Conservation (phyloP, 2,888 invertebrate genomes). For the Scaptomyza flava region DNA sequence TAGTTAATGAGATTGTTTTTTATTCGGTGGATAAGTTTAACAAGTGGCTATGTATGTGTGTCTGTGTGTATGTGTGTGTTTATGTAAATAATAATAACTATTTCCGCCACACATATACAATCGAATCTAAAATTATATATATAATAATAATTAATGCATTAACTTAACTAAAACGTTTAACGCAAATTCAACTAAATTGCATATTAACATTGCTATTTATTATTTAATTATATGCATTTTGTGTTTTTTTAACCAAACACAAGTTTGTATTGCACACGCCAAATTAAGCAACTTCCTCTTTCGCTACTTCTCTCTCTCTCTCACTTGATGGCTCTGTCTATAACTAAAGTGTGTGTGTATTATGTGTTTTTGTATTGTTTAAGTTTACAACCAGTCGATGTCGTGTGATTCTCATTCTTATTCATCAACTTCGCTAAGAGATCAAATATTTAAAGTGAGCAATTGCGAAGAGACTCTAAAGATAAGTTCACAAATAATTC, state of each 20-base stretch:
- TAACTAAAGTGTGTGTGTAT: constrained; percentile 5
- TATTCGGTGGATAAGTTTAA: constrained; percentile 80
- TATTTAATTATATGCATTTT: constrained; percentile 37
- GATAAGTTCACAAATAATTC: constrained; percentile 13
- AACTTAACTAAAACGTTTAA: constrained; percentile 73
- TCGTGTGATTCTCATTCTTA: not conserved
- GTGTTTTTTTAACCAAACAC: constrained; percentile 52
- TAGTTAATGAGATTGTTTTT: constrained; percentile 76
- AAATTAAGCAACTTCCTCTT: constrained; percentile 53
- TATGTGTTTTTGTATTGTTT: no score
- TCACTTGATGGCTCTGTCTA: constrained; percentile 15
- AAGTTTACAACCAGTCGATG: constrained; percentile 62
- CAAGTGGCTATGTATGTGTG: constrained; percentile 67
- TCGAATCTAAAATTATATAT: constrained; percentile 59
- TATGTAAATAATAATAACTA: constrained; percentile 49
- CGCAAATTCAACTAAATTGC: constrained; percentile 74
- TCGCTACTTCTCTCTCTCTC: constrained; percentile 16
- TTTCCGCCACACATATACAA: constrained; percentile 60
- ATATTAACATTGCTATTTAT: constrained; percentile 70
- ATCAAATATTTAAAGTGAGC: constrained; percentile 5
- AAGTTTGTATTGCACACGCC: constrained; percentile 66
- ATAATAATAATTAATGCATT: constrained; percentile 42
- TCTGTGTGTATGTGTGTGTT: constrained; percentile 29
- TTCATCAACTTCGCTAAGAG: not conserved
- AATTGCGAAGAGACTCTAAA: not conserved